Evolutionary conservation across 2,888 invertebrate species (phyloP).

Genomic region (Lithophane semibrunnea): DNA sequence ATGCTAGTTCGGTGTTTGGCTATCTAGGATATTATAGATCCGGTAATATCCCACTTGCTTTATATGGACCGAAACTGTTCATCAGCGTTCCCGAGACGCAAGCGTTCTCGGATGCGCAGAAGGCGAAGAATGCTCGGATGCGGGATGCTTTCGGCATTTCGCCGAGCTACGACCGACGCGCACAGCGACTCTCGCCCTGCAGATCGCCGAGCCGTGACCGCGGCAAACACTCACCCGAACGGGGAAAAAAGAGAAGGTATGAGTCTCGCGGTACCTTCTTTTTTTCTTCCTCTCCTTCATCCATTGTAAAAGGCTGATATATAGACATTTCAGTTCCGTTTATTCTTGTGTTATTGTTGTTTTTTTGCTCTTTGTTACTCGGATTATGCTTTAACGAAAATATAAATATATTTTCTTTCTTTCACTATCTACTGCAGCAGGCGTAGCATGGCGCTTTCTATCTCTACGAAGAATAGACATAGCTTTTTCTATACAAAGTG

Average conservation of each 20-base stretch:
- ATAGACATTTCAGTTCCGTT: conserved; percentile 9
- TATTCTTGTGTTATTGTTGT: not conserved
- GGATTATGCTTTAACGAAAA: not conserved
- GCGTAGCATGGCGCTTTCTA: no score
- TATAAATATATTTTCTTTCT: not conserved
- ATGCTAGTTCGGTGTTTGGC: not conserved
- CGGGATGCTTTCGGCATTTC: conserved; percentile 49
- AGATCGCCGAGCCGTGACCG: conserved; percentile 33
- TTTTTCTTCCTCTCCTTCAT: conserved; percentile 31
- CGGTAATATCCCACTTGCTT: conserved; percentile 23
- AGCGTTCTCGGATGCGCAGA: conserved; percentile 50
- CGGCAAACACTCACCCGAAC: conserved; percentile 2
- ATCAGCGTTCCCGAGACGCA: conserved; percentile 43
- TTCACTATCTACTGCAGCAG: not conserved
- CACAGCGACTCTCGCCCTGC: conserved; percentile 11
- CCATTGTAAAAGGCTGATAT: conserved; percentile 26
- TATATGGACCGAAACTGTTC: conserved; percentile 25
- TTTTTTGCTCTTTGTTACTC: conserved; percentile 27
- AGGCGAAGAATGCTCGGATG: conserved; percentile 50
- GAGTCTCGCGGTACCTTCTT: conserved; percentile 39
- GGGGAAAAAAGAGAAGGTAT: conserved; percentile 44
- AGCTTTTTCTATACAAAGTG: no score
- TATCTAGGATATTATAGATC: conserved; percentile 18
- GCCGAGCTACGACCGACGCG: conserved; percentile 44
- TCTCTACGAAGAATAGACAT: no score